Base-by-base conservation (phyloP, 2,888 invertebrate species). In the Anagyrus pseudococci region DNA sequence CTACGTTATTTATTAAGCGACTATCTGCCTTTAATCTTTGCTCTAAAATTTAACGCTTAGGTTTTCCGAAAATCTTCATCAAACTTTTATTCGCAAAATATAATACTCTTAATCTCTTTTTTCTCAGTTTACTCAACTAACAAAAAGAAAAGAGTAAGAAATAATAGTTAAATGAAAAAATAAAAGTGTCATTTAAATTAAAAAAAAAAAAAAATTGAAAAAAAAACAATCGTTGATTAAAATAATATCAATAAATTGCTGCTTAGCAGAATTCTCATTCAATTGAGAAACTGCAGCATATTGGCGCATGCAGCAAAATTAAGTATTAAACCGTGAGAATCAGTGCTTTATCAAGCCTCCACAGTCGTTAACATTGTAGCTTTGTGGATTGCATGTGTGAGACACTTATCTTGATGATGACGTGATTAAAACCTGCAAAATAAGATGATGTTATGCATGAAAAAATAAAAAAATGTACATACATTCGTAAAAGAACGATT, bases 21-120 rank as follows among this genome's bases (percentile, higher is more conserved):
- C 77, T 78, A 79, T 72, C 63, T 60, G 56, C 66, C 49, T 62
- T 69, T 67, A 56, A 62, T 58, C 33, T 56, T 64, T 54, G 66
- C 73, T 70, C 74, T 71, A 56, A 67, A 74, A 75, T 74, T 76
- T 74, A 73, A 77, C 73, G 72, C 71, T 49, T 47, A 67, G 70
- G 69, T 50, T 66, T 48, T 48, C n/a, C n/a, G 15, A 2, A n/a
- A n/a, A n/a, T n/a, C 23, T 15, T n/a, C 25, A 8, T n/a, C 19
- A 26, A 29, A 15, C 47, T 52, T 50, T 20, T 0, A 47, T 55
- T 52, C 7, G 17, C 17, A 1, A 17, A 17, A 58, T 17, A 26
- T 43, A 20, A 13, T 29, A 13, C 8, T 2, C 43, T 22, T 29
- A 25, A 29, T 26, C n/a, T 17, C 17, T 46, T 52, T 52, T 22